Conservation (phyloP, 2,113 vertebrate species). For the Pleuronectes platessa region DNA sequence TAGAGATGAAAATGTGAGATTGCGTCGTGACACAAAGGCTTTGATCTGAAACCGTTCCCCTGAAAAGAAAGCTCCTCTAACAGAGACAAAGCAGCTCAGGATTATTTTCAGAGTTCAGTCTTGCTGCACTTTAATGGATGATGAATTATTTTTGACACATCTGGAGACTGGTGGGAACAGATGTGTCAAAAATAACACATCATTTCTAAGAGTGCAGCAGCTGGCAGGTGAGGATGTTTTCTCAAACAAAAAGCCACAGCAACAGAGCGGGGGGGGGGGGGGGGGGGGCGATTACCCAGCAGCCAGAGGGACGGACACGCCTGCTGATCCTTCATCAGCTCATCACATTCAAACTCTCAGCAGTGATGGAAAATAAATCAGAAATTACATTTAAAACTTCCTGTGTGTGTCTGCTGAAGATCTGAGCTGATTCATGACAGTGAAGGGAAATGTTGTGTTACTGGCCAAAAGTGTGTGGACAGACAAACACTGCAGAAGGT, state of each 20-base stretch:
- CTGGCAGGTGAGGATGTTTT: constrained; percentile 42
- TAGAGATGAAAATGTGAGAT: not conserved
- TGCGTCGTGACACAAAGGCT: not conserved
- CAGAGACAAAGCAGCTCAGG: constrained; percentile 53
- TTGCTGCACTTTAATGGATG: constrained; percentile 27
- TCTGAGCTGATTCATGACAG: no score
- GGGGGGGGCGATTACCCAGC: constrained; percentile 46
- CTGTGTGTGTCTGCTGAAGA: no score
- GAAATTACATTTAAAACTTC: no score
- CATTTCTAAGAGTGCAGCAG: constrained; percentile 44
- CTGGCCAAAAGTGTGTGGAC: not conserved
- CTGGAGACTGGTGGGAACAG: constrained; percentile 1
- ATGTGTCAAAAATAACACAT: constrained; percentile 50
- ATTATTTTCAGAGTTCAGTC: constrained; percentile 27
- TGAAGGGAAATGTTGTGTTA: not conserved
- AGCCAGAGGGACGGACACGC: constrained; percentile 36
- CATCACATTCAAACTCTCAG: not conserved
- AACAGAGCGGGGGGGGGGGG: constrained; percentile 34
- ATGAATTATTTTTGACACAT: constrained; percentile 35
- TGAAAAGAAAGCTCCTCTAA: constrained; percentile 19
- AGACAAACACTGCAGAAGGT: not conserved
- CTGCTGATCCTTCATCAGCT: not conserved
- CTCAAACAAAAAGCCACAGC: constrained; percentile 35
- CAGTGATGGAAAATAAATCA: not conserved
- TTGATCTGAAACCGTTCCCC: constrained; percentile 20